These are phyloP conservation scores for Serilophus lunatus DNA, from an alignment of 2,113 vertebrate species.

Conservation along the genomic window DNA sequence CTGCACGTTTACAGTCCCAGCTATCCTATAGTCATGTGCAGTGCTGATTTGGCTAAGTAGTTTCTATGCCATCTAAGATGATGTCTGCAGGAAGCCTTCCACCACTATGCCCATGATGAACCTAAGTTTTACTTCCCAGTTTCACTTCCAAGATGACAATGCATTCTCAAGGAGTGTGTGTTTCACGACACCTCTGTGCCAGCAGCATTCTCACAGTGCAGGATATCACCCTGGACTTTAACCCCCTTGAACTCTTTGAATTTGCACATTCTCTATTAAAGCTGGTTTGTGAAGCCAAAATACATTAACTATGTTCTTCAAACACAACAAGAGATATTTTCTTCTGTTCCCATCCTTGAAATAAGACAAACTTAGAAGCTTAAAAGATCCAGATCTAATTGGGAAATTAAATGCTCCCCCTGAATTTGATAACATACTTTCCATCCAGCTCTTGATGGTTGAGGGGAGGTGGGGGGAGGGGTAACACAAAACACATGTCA, in stretches of 20 bases:
- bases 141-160: background rate
- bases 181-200: background rate
- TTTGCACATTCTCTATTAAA: background rate
- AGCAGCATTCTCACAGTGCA: background rate
- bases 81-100: background rate
- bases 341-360: conserved; percentile 9
- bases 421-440: conserved; percentile 33
- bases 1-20: background rate
- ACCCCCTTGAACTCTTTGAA: background rate
- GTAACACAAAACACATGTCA: background rate
- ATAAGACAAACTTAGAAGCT: background rate
- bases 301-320: conserved; percentile 16
- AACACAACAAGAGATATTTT: conserved; percentile 3
- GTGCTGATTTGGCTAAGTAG: background rate
- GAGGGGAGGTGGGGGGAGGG: too few relatives aligned
- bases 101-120: background rate
- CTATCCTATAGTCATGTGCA: rapidly evolving
- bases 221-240: background rate
- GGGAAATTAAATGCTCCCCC: background rate
- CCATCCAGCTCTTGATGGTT: background rate
- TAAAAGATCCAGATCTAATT: background rate
- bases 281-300: background rate
- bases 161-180: background rate
- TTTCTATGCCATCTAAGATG: background rate
- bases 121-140: background rate